These are phyloP conservation scores for Ariolimax columbianus DNA, from an alignment of 2,888 invertebrate genomes.

Conservation along the genomic window DNA sequence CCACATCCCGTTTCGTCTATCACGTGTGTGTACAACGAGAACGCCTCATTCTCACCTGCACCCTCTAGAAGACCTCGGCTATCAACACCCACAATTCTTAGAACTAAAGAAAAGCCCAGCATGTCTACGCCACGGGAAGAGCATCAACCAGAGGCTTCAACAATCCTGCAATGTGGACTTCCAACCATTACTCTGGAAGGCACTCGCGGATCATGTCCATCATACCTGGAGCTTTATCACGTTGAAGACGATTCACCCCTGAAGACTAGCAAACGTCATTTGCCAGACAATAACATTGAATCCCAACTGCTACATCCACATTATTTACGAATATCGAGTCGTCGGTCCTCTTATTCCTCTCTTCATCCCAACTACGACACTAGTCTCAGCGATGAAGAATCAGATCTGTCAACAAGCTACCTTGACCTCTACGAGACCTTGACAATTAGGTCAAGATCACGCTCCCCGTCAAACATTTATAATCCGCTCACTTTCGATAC, in stretches of 20 bases:
- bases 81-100: background rate
- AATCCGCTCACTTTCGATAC: slow-evolving; percentile 15
- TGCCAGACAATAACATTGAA: background rate
- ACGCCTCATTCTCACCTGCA: background rate
- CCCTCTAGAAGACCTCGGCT: slow-evolving; percentile 7
- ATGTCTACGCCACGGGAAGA: background rate
- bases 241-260: background rate
- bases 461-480: slow-evolving; percentile 42
- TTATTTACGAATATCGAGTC: background rate
- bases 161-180: background rate
- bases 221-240: slow-evolving; percentile 31
- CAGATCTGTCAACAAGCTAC: slow-evolving; percentile 12
- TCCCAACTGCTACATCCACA: background rate
- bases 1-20: background rate
- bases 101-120: background rate
- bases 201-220: background rate
- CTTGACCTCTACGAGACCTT: slow-evolving; percentile 41
- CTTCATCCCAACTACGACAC: slow-evolving; percentile 9
- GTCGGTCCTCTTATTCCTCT: background rate
- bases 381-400: background rate
- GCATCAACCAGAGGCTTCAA: background rate
- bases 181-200: background rate
- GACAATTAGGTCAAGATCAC: slow-evolving; percentile 36
- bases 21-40: slow-evolving; percentile 34
- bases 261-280: no score